Conservation (phyloP, 2,888 invertebrate genomes). For the Tuberolachnus salignus region DNA sequence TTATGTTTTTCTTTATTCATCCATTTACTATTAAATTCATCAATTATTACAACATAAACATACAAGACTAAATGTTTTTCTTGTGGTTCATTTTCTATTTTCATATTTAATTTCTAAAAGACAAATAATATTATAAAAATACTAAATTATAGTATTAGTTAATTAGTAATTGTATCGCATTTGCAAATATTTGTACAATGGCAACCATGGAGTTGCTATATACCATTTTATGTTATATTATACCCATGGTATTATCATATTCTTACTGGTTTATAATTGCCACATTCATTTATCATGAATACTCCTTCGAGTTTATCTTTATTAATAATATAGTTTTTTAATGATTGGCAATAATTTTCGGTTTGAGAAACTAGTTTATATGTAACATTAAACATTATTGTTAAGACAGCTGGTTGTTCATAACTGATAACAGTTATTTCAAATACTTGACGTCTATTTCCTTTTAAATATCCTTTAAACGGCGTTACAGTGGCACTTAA, state of each 20-base stretch:
- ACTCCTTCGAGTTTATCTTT: constrained; percentile 27
- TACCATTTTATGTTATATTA: not conserved
- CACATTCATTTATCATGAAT: constrained; percentile 25
- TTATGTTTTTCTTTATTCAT: constrained; percentile 4
- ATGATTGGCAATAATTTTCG: constrained; percentile 28
- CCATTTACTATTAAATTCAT: constrained; percentile 23
- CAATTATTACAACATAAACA: constrained; percentile 5
- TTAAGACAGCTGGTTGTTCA: constrained; percentile 35
- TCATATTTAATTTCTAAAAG: constrained; percentile 39
- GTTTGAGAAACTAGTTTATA: constrained; percentile 23
- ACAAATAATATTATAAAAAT: not conserved
- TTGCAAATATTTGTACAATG: too few species aligned
- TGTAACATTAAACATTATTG: constrained; percentile 39
- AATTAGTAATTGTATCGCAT: too few species aligned
- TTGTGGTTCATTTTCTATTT: constrained; percentile 31
- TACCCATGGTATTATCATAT: not conserved
- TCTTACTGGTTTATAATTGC: constrained; percentile 42
- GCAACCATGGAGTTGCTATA: not conserved
- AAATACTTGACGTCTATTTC: constrained; percentile 28
- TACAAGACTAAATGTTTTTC: constrained; percentile 45
- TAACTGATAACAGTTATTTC: constrained; percentile 21
- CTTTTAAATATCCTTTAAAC: constrained; percentile 19
- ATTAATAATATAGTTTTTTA: constrained; percentile 15
- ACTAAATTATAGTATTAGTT: too few species aligned
- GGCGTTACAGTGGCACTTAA: constrained; percentile 8